Evolutionary conservation across 92 coral and sea anemone species (phyloP).

Genomic region (Montipora capitata): DNA sequence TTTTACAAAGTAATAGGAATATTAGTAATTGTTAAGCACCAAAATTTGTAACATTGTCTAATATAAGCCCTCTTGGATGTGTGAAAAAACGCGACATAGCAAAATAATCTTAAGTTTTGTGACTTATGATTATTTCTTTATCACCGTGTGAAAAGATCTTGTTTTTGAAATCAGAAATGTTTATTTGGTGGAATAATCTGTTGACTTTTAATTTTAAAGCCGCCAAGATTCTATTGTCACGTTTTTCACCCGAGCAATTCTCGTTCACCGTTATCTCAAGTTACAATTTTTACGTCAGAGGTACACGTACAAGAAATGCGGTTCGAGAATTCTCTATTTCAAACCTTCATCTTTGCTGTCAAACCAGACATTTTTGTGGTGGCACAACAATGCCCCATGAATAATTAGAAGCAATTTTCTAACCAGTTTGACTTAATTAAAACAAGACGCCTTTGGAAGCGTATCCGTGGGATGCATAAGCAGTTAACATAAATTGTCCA

Average conservation of each 20-base stretch:
- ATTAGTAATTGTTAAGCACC: slow-evolving; percentile 49
- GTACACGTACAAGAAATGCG: background rate
- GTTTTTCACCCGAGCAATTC: slow-evolving; percentile 4
- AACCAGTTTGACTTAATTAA: slow-evolving; percentile 29
- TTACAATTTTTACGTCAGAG: slow-evolving; percentile 33
- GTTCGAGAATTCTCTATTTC: slow-evolving; percentile 48
- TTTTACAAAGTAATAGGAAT: slow-evolving; percentile 43
- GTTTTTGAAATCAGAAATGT: background rate
- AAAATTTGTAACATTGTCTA: slow-evolving; percentile 44
- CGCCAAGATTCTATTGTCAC: background rate
- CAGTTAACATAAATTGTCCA: too few species aligned
- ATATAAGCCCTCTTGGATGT: background rate
- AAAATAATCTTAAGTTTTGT: background rate
- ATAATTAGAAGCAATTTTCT: slow-evolving; percentile 36
- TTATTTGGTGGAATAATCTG: slow-evolving; percentile 6
- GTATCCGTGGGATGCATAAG: too few species aligned
- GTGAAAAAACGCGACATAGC: background rate
- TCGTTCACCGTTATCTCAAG: background rate
- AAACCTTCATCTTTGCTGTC: background rate
- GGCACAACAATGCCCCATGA: slow-evolving; percentile 25
- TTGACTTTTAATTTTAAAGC: background rate
- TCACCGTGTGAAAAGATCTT: slow-evolving; percentile 23
- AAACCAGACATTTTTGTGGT: slow-evolving; percentile 29
- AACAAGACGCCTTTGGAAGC: slow-evolving; percentile 18
- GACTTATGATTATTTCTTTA: background rate